Conservation (phyloP, 2,113 vertebrate genomes). For the Coptodon bakossiorum region DNA sequence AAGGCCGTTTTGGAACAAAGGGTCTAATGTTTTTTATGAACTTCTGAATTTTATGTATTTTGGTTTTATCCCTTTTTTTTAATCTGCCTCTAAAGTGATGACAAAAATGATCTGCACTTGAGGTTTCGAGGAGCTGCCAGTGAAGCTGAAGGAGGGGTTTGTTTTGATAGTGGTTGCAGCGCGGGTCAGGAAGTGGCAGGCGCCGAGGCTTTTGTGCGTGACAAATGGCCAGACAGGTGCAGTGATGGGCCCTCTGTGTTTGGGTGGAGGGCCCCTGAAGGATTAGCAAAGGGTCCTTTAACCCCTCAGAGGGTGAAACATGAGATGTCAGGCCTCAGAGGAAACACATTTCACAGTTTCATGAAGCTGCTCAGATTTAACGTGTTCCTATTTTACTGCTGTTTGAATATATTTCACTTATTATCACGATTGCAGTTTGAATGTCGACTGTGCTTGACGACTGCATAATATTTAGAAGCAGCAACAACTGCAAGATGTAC, state of each 20-base stretch:
- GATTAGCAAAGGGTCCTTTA: background rate
- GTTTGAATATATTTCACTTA: background rate
- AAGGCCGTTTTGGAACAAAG: background rate
- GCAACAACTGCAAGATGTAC: background rate
- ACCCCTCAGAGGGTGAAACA: background rate
- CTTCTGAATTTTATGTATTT: background rate
- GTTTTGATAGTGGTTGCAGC: background rate
- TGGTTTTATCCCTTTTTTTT: background rate
- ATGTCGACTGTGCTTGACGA: background rate
- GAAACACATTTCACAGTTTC: background rate
- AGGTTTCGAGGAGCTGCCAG: background rate
- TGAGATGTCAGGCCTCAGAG: background rate
- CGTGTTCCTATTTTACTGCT: background rate
- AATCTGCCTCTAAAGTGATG: background rate
- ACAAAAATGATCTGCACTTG: background rate
- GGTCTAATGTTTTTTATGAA: background rate
- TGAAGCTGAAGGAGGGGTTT: background rate
- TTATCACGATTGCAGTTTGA: background rate
- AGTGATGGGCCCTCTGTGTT: background rate
- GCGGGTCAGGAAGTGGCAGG: constrained; percentile 8
- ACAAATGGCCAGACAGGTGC: constrained; percentile 67
- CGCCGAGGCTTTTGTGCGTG: constrained; percentile 5
- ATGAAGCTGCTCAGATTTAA: background rate
- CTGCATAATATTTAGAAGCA: background rate
- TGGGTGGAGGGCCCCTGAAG: background rate